These are phyloP conservation scores for Notarius quadriscutis DNA, from an alignment of 2,113 vertebrate species.

Conservation along the genomic window DNA sequence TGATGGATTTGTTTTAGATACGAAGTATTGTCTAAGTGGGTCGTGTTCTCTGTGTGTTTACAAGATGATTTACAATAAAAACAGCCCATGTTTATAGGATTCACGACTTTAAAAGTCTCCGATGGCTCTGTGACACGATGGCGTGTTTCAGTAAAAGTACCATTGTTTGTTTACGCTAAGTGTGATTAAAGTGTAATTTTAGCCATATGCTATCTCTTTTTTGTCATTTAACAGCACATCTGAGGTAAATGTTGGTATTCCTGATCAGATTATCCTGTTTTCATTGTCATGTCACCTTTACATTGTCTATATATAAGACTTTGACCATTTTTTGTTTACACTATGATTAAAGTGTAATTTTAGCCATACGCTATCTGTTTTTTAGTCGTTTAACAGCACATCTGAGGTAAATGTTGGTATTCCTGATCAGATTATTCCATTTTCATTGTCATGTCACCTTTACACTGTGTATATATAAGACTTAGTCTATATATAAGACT, in stretches of 20 bases:
- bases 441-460: not conserved
- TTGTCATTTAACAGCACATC: not conserved
- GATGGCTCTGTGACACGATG: not conserved
- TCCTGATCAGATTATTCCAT: not conserved
- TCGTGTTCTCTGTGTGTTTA: not conserved
- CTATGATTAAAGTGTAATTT: not conserved
- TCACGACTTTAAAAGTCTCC: not conserved
- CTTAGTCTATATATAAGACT: not conserved
- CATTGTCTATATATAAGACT: no score
- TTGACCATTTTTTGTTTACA: not conserved
- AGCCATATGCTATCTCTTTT: no score
- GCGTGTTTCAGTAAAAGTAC: not conserved
- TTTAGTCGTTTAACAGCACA: not conserved
- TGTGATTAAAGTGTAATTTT: not conserved
- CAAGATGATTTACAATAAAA: not conserved
- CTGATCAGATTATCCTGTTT: not conserved
- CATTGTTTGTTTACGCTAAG: not conserved
- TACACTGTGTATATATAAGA: not conserved
- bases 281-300: not conserved
- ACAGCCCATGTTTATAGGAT: not conserved
- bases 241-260: not conserved
- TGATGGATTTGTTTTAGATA: not conserved
- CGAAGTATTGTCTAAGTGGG: not conserved
- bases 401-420: not conserved
- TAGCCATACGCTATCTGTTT: no score